phyloP scores from a whole-genome alignment of 2,113 vertebrate species.

The Tamias sibiricus region DNA sequence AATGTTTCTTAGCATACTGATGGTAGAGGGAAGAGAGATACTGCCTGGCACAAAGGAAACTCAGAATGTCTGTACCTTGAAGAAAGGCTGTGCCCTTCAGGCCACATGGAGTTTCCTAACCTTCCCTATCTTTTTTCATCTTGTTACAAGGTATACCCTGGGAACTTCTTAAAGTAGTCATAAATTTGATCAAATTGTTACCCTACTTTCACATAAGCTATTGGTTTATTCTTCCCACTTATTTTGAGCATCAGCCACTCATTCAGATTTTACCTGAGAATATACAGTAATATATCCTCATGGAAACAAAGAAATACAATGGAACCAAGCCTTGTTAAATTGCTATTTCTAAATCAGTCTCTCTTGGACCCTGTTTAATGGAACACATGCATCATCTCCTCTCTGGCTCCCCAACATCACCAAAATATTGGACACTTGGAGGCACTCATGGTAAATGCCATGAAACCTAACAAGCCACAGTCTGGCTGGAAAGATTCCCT shows the following conservation, averaged over 20 bases:
- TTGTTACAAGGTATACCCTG: neutral
- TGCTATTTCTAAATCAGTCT: slow-evolving; percentile 43
- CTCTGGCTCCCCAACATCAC: neutral
- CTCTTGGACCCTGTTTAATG: neutral
- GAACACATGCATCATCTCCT: neutral
- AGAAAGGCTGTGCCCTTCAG: neutral
- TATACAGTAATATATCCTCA: neutral
- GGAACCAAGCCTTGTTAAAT: neutral
- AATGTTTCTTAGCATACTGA: neutral
- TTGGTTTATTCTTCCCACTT: neutral
- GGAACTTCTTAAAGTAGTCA: neutral
- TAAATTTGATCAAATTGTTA: neutral
- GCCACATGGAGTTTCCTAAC: neutral
- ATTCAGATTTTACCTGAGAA: slow-evolving; percentile 21
- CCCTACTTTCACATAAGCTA: neutral
- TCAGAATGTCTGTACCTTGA: neutral
- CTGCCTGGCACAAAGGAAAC: neutral
- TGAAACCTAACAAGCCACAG: neutral
- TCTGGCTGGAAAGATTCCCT: neutral
- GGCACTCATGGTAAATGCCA: neutral
- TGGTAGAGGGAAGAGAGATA: neutral
- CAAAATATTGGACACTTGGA: neutral
- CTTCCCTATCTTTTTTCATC: neutral
- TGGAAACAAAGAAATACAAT: neutral
- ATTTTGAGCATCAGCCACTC: neutral